Base-by-base conservation (phyloP, 2,113 vertebrate genomes). In the Hippopotamus amphibius region DNA sequence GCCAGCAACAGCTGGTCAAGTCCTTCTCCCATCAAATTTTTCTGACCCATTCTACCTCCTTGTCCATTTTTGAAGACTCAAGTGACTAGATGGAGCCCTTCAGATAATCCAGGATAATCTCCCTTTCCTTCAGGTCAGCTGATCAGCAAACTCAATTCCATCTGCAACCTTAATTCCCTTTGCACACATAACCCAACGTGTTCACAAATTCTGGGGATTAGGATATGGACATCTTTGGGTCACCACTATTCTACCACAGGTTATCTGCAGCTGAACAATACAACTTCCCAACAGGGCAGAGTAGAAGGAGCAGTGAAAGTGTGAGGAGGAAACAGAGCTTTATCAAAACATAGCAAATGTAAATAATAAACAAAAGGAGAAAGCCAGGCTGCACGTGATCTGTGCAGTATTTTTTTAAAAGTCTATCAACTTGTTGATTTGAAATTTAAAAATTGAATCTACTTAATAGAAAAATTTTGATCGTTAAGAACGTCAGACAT, bases 381-480 rank as follows among this genome's bases (percentile, higher is more conserved):
- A 88, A 71, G 28, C 19, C 33, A 65, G 57, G 17, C 24, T 81
- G 19, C 3, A 13, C 15, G n/a, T 65, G 21, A 48, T 17, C 50
- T 91, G 5, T 11, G 7, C 30, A 10, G 14, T 65, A 17, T 8
- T 91, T 86, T 91, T 86, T 89, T 10, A 41, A 43, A 87, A 43
- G 41, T 85, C 26, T 83, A 92, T 71, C 77, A 93, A 41, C 6
- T 76, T 59, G 33, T 22, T 96, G 11, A 81, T 37, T 88, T 88
- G 30, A 93, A 72, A 89, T 92, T 96, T 88, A 76, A 95, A 88
- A 72, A 22, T 7, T 28, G 66, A 82, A 91, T 92, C 41, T 90
- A 30, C 77, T 77, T 94, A 61, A 85, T 94, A 57, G 33, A 61
- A 50, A 83, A 28, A 87, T 76, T 84, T 80, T 90, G 30, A 55